Conservation (phyloP, 2,113 vertebrate genomes). For the Apaloderma vittatum region DNA sequence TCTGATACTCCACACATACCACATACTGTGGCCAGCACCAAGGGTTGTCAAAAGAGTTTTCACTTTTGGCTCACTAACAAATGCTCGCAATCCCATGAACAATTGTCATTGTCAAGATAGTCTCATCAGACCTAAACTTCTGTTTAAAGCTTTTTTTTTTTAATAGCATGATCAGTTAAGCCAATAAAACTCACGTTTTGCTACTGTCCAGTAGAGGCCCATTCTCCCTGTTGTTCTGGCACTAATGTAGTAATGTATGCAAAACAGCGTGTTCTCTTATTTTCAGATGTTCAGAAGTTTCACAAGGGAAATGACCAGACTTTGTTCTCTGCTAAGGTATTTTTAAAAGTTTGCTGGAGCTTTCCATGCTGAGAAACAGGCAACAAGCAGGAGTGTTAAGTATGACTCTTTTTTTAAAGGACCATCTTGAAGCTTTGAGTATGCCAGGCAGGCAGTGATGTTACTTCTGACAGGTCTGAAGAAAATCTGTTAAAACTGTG, state of each 20-base stretch:
- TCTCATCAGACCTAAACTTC: not conserved
- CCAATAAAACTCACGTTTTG: not conserved
- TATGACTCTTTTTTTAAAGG: not conserved
- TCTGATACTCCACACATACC: not conserved
- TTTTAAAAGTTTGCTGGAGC: not conserved
- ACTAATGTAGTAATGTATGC: not conserved
- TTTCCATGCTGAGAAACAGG: not conserved
- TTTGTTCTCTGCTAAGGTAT: not conserved
- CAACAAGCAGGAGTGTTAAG: not conserved
- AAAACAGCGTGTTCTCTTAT: not conserved
- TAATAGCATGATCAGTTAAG: not conserved
- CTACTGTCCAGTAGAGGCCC: not conserved
- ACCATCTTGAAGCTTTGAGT: not conserved
- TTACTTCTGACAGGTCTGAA: constrained; percentile 3
- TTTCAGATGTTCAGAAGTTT: not conserved
- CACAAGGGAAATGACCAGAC: not conserved
- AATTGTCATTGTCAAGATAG: not conserved
- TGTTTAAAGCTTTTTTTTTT: not conserved
- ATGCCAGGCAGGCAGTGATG: not conserved
- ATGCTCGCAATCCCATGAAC: not conserved
- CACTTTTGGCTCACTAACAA: not conserved
- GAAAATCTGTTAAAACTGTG: not conserved
- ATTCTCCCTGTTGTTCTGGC: not conserved
- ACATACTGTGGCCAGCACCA: fast-evolving
- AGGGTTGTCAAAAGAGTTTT: not conserved